Percentiles rank a stretch among this genome's conserved stretches.
Conservation (phyloP, 2,797 vertebrate species). For the Poeciliopsis paucimaculata region DNA sequence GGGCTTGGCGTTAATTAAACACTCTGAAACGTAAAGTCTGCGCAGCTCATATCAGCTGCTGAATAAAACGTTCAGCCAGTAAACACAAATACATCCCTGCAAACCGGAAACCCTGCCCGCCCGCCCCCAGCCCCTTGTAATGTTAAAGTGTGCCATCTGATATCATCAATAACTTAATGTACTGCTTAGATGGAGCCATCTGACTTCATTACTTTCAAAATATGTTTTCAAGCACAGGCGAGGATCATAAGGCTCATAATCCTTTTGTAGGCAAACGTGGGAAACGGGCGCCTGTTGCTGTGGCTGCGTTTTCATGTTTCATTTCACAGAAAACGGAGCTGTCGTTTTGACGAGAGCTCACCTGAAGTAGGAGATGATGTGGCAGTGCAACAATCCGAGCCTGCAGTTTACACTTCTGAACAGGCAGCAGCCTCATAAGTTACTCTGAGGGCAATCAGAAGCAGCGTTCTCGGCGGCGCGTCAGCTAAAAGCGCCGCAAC, state of each 20-base stretch:
- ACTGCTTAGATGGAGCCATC: conserved; percentile 41
- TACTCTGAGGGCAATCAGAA: conserved; percentile 29
- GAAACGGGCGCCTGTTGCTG: conserved; percentile 38
- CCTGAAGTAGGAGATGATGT: conserved; percentile 20
- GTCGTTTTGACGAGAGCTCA: conserved; percentile 15
- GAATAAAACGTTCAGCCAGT: conserved; percentile 24
- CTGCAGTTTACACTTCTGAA: conserved; percentile 27
- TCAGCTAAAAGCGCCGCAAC: conserved; percentile 25
- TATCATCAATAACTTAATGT: conserved; percentile 56
- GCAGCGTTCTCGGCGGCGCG: conserved; percentile 7
- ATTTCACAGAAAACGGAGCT: conserved; percentile 43
- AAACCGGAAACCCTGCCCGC: conserved; percentile 40
- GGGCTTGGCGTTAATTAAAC: not conserved
- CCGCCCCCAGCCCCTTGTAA: conserved; percentile 43
- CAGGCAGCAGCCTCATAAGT: conserved; percentile 19
- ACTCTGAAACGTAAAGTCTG: conserved; percentile 22
- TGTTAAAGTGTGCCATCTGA: conserved; percentile 62
- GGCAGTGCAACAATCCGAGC: not conserved
- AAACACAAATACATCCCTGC: conserved; percentile 44
- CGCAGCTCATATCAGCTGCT: conserved; percentile 8
- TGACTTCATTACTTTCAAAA: conserved; percentile 66
- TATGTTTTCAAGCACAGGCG: conserved; percentile 52
- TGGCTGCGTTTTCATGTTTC: conserved; percentile 34
- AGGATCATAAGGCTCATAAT: conserved; percentile 43
- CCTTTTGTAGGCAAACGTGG: conserved; percentile 40